phyloP scores from a whole-genome alignment of 1,140 invertebrate species.

The Drosophila kepulauana region DNA sequence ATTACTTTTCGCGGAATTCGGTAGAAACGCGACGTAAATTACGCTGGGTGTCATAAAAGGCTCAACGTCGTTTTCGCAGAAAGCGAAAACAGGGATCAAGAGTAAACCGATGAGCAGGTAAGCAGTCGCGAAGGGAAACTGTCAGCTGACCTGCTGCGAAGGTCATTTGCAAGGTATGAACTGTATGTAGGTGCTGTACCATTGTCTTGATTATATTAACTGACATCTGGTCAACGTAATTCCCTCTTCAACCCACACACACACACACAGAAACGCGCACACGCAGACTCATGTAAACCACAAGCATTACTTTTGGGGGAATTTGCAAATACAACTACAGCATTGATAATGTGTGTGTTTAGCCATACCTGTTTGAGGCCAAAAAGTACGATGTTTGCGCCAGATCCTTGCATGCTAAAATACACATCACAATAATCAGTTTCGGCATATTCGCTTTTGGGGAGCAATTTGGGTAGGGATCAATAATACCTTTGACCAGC shows the following conservation, averaged over 20 bases:
- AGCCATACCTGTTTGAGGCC: slow-evolving; percentile 95
- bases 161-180: too few relatives aligned
- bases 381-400: slow-evolving; percentile 99
- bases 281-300: too few relatives aligned
- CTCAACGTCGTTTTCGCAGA: background rate
- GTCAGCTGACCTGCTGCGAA: background rate
- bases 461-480: slow-evolving; percentile 3
- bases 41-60: background rate
- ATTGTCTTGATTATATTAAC: background rate
- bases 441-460: slow-evolving; percentile 34
- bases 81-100: background rate
- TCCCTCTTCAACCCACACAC: background rate
- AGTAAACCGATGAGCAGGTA: background rate
- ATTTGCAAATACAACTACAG: background rate
- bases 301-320: background rate
- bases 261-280: background rate
- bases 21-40: background rate
- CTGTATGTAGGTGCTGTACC: background rate
- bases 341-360: slow-evolving; percentile 29
- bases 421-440: slow-evolving; percentile 70
- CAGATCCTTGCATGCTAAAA: slow-evolving; percentile 96
- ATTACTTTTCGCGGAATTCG: background rate
- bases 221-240: background rate
- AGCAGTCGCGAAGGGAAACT: background rate
- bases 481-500: slow-evolving; percentile 92